Evolutionary conservation across 1,140 invertebrate genomes (phyloP).

Genomic region (Mycetomoellerius zeteki): DNA sequence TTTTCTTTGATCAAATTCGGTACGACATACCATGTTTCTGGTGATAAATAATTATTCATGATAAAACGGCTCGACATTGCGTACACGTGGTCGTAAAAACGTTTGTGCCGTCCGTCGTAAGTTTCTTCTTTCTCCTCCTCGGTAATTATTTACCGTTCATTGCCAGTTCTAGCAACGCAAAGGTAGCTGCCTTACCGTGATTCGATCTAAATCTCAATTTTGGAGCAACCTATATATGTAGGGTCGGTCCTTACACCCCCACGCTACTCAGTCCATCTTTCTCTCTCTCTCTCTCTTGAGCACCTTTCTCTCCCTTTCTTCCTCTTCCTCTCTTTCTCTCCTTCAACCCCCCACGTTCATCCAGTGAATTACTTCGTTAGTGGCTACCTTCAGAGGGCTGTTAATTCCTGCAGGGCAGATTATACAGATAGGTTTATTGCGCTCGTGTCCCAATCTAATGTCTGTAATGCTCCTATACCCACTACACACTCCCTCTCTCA

Average conservation of each 20-base stretch:
- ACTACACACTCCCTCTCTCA: slow-evolving; percentile 67
- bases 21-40: background rate
- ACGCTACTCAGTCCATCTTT: slow-evolving; percentile 10
- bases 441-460: slow-evolving; percentile 87
- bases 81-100: slow-evolving; percentile 11
- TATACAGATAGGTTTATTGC: slow-evolving; percentile 88
- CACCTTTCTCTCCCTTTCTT: slow-evolving; percentile 41
- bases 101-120: background rate
- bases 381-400: slow-evolving; percentile 87
- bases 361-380: slow-evolving; percentile 88
- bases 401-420: slow-evolving; percentile 88
- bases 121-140: slow-evolving; percentile 9
- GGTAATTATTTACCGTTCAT: slow-evolving; percentile 67
- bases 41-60: background rate
- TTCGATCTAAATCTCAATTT: slow-evolving; percentile 86
- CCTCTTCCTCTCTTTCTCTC: slow-evolving; percentile 56
- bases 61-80: background rate
- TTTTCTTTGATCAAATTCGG: background rate
- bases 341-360: slow-evolving; percentile 84
- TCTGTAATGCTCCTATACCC: slow-evolving; percentile 85
- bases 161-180: slow-evolving; percentile 47
- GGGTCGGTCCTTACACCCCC: slow-evolving; percentile 61
- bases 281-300: slow-evolving; percentile 45
- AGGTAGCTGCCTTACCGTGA: slow-evolving; percentile 77
- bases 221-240: slow-evolving; percentile 75